phyloP scores from a whole-genome alignment of 2,888 invertebrate species.

The Oegoconia quadripuncta region DNA sequence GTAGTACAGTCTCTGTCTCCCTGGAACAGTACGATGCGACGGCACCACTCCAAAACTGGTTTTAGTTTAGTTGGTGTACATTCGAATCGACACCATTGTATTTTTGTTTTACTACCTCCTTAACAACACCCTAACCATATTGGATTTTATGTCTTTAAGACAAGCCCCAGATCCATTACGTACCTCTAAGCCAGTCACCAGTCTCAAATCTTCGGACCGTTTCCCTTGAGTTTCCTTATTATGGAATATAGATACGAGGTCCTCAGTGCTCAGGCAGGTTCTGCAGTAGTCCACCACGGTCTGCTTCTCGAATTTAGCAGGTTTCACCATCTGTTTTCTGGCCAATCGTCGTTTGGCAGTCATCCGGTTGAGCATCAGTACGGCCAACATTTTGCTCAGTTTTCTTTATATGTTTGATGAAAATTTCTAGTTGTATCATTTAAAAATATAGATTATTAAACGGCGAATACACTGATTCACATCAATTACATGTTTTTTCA shows the following conservation, averaged over 20 bases:
- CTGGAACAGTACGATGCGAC: no score
- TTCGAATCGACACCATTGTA: not conserved
- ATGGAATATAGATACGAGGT: conserved; percentile 42
- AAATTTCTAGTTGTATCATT: no score
- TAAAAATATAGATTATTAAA: no score
- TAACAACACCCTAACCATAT: not conserved
- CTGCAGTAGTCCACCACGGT: conserved; percentile 34
- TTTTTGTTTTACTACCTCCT: not conserved
- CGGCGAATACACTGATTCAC: no score
- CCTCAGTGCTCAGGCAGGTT: conserved; percentile 47
- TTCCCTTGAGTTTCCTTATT: conserved; percentile 39
- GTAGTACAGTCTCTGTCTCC: no score
- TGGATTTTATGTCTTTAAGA: not conserved
- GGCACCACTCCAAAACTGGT: no score
- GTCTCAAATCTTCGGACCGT: conserved; percentile 36
- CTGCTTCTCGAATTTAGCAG: conserved; percentile 13
- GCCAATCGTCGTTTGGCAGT: conserved; percentile 23
- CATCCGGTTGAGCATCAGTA: conserved; percentile 39
- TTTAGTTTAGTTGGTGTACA: no score
- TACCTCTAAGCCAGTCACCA: conserved; percentile 52
- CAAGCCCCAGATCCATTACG: not conserved
- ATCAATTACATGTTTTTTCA: no score
- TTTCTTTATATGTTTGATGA: not conserved
- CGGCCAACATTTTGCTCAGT: conserved; percentile 37
- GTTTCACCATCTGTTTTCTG: conserved; percentile 15